Base-by-base conservation (phyloP, 2,888 invertebrate species). In the Apotomis turbidana region DNA sequence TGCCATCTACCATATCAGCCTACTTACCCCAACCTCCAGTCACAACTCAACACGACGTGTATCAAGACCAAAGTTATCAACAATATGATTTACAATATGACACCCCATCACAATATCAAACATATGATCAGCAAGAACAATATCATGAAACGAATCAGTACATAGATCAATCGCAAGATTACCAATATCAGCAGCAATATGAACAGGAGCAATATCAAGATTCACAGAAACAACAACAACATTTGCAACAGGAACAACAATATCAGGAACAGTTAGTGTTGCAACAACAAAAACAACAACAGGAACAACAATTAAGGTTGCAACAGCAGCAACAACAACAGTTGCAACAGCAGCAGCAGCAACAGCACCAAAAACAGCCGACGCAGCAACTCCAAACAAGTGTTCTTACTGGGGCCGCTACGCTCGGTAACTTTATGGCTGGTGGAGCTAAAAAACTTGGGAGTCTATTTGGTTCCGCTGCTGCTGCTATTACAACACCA, bases 371-470 rank as follows among this genome's bases (percentile, higher is more conserved):
- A 74, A 88, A 90, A 74, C 85, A 88, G 76, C 87, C 91, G 49
- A 80, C 89, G 3, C 91, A 91, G 74, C 92, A 93, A 78, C 76
- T 93, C 62, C 93, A 93, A 80, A 82, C 91, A 2, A 88, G 87
- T 74, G 88, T 93, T 13, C 76, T 93, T 68, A 93, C 91, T 46
- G 93, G 93, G 71, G 93, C 92, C 54, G 93, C 93, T 67, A 92
- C 92, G 4, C 84, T 93, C 77, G 93, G 93, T n/a, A 91, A 90
- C 5, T 83, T 94, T 51, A 90, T 94, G 90, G 91, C 93, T 3
- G 94, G 93, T 71, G 93, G 94, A 74, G 94, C 94, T 12, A 93
- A 93, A 75, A 93, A 90, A 77, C 82, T 94, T 12, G 94, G 94
- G 12, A 93, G 91, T 76, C 87, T 94, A 60, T 91, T 94, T 67